Conservation (phyloP, 2,888 invertebrate species). For the Netelia virgata region DNA sequence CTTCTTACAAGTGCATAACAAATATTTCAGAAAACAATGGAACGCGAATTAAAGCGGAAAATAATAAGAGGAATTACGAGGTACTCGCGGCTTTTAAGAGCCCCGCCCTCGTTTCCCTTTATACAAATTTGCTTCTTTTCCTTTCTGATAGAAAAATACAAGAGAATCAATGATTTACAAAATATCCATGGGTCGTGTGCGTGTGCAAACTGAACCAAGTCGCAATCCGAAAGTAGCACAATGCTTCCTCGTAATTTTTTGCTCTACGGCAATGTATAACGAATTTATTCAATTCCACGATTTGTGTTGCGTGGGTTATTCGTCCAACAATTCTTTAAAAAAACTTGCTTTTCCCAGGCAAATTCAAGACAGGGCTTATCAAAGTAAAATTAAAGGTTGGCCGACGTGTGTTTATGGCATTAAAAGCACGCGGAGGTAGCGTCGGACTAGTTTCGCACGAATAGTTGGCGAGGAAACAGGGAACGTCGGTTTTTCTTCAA, state of each 20-base stretch:
- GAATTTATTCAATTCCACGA: background rate
- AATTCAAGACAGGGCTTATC: background rate
- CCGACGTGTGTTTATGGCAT: background rate
- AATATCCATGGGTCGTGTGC: no score
- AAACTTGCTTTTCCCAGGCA: no score
- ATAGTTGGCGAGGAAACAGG: background rate
- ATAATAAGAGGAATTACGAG: background rate
- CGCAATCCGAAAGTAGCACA: no score
- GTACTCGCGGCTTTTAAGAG: no score
- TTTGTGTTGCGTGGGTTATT: background rate
- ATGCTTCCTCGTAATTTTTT: no score
- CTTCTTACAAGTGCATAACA: background rate
- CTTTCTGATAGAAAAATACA: no score
- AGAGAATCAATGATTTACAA: no score
- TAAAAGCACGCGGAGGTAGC: background rate
- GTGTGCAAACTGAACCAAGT: no score
- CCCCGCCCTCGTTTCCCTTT: no score
- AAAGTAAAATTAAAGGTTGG: background rate
- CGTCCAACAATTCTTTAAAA: no score
- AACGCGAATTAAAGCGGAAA: background rate
- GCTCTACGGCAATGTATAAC: no score
- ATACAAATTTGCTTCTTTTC: no score
- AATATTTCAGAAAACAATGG: background rate
- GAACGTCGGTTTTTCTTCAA: slow-evolving; percentile 13
- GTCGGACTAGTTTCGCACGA: background rate